A percentile compares a stretch with the other conserved stretches of the same genome.
Conservation (phyloP, 2,113 vertebrate species). For the Circaetus cinerascens region DNA sequence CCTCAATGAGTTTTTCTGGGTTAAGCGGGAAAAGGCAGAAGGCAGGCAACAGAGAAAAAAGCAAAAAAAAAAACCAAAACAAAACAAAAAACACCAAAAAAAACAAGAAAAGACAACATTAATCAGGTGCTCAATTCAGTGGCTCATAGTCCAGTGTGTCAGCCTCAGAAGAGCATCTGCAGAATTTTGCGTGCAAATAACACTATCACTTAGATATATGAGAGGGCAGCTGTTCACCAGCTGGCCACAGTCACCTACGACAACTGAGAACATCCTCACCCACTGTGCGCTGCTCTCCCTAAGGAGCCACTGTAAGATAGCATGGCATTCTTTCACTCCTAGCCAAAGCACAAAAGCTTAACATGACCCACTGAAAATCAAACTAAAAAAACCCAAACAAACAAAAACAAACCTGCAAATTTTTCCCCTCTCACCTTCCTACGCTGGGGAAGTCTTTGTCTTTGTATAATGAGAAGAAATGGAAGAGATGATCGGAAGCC, state of each 20-base stretch:
- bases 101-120: not conserved
- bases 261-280: not conserved
- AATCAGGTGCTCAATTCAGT: not conserved
- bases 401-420: not conserved
- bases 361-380: not conserved
- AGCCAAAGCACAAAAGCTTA: not conserved
- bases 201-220: fast-evolving
- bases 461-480: not conserved
- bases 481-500: not conserved
- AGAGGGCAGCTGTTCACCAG: not conserved
- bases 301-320: fast-evolving
- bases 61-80: not conserved
- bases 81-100: not conserved
- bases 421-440: not conserved
- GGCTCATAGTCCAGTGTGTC: fast-evolving
- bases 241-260: fast-evolving
- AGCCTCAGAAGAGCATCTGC: not conserved
- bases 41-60: slow-evolving; percentile 23
- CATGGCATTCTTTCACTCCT: not conserved
- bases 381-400: not conserved
- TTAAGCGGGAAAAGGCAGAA: slow-evolving; percentile 54
- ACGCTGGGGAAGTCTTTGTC: not conserved
- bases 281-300: not conserved
- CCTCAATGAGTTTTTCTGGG: slow-evolving; percentile 93
- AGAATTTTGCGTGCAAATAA: fast-evolving